Evolutionary conservation across 2,888 invertebrate species (phyloP), one percentile per base, ranked within the genome.

Genomic region (Catocala nupta): DNA sequence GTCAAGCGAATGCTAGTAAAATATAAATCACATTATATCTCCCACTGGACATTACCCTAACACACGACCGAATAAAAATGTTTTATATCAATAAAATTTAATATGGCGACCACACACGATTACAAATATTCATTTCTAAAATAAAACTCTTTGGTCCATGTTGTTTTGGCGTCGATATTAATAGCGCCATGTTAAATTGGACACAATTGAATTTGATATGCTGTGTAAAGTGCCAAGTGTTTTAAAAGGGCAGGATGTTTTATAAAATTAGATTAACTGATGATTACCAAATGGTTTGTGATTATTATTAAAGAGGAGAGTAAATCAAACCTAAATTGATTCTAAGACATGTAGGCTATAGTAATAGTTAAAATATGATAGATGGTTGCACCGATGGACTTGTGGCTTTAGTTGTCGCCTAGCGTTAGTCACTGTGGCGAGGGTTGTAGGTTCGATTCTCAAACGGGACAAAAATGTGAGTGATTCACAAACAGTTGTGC

Each of bases 71-170:
- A 61, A 76, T 70, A 76, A 75, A 75, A 76, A 73, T 76, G 68
- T 76, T 73, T 76, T 68, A 76, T 73, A 70, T 71, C 75, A 76
- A 73, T 76, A 76, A 73, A 71, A 76, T 76, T 73, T 76, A 71
- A 76, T 76, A 75, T 58, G 44, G n/a, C 5, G 75, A 53, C 75
- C 75, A 76, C 75, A 76, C 75, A 76, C 73, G 59, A 55, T 61
- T 48, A 50, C 51, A 67, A 62, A 65, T 68, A 13, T 25, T 25
- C 51, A 52, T 47, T 42, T 36, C 56, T 52, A 61, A 70, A 74
- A 62, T 36, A 56, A 65, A 65, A 65, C 48, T 25, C 39, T 9
- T 39, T 39, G 33, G 11, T 49, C 56, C 57, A 61, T 66, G 55
- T 63, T 55, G 13, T 59, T 62, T 58, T 63, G 58, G 73, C 71